These are phyloP conservation scores for Odontophorus gujanensis DNA, from an alignment of 2,113 vertebrate genomes.

Conservation along the genomic window DNA sequence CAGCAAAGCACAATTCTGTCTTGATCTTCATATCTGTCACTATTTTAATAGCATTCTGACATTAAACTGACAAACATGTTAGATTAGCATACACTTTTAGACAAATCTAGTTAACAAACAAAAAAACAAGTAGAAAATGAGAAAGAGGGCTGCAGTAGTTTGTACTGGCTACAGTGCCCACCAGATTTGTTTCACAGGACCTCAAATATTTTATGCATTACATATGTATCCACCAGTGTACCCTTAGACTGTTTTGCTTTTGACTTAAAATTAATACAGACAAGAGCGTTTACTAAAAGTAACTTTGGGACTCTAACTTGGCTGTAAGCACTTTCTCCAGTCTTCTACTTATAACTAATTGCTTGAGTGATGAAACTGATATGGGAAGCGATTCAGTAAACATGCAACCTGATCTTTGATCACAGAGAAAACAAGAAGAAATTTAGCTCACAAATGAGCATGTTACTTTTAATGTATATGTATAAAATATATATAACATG, in stretches of 20 bases:
- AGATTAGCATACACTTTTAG: not conserved
- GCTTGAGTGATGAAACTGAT: not conserved
- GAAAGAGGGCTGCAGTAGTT: not conserved
- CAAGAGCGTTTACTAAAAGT: slow-evolving; percentile 28
- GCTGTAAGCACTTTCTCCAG: not conserved
- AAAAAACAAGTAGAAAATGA: not conserved
- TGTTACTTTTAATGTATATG: not conserved
- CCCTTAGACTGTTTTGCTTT: not conserved
- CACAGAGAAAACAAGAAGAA: slow-evolving; percentile 25
- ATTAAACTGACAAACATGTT: not conserved
- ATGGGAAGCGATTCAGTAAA: not conserved
- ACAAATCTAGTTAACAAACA: not conserved
- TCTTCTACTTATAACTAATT: slow-evolving; percentile 9
- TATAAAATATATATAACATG: not conserved
- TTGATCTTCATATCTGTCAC: not conserved
- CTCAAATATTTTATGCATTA: not conserved
- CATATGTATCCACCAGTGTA: not conserved
- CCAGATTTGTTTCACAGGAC: not conserved
- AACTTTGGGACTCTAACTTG: not conserved
- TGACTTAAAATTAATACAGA: slow-evolving; percentile 38
- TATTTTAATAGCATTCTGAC: not conserved
- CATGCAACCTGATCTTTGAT: not conserved
- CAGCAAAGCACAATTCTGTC: not conserved
- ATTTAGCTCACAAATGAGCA: not conserved
- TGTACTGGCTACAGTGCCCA: not conserved